Evolutionary conservation across 2,797 vertebrate genomes (phyloP), one percentile per base, ranked within the genome.

Genomic region (Pseudocheirus occidentalis): DNA sequence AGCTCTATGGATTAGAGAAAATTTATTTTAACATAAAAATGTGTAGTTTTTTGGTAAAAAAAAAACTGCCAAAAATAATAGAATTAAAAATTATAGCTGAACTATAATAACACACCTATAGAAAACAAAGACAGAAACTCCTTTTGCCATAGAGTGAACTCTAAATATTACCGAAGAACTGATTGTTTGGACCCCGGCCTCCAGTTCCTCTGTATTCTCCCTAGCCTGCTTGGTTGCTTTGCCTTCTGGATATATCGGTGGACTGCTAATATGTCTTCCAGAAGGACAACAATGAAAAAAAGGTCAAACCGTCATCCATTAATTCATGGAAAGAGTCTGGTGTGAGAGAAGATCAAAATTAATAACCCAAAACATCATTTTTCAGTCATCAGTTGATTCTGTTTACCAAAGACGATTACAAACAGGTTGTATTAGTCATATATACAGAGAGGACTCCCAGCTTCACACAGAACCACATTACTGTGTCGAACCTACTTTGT

Each of bases 301-400:
- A 95, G 94, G 95, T 53, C 52, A 94, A 95, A 94, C 95, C 92
- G 95, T 57, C 94, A 96, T 93, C 55, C 95, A 96, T 93, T 54
- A 94, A 92, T 90, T 97, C 90, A 97, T 96, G 2, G 53, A 93
- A 96, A 96, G 94, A 5, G 2, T 94, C 95, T 92, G 27, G 54
- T 94, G 87, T 93, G 95, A 96, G 40, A n/a, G 90, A 93, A 87
- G 18, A 66, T 14, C 66, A 90, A 91, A 91, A 29, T 7, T 58
- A 58, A 11, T 91, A 89, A 94, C 21, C 40, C 40, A 81, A 81
- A 81, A 27, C 73, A 81, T 11, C 40, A 81, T 27, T 87, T 73
- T 87, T 50, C 40, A 95, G 21, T 54, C 96, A 90, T 95, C 94
- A 53, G 31, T 28, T 94, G 52, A 92, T 90, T 94, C 95, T 90